These are phyloP conservation scores for Nothocercus nigrocapillus DNA, from an alignment of 2,113 vertebrate species.

Conservation along the genomic window DNA sequence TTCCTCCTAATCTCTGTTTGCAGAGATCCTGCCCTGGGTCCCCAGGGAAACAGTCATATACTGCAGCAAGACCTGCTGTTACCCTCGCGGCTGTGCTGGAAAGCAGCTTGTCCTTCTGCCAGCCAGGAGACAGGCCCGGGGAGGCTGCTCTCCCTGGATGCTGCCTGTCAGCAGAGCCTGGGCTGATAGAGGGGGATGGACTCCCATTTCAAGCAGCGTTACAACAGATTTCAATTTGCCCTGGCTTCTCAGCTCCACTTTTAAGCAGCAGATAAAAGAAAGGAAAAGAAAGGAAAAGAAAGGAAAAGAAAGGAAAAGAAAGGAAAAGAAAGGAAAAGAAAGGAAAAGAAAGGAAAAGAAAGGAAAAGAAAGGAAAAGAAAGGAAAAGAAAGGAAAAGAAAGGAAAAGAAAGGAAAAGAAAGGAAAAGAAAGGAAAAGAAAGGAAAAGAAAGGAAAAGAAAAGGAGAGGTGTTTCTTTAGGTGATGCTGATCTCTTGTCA, in stretches of 20 bases:
- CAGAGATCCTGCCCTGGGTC: rapidly evolving
- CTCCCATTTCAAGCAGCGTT: rapidly evolving
- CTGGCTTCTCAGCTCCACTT: neutral
- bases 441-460: neutral
- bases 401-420: too few relatives aligned
- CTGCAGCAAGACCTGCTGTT: rapidly evolving
- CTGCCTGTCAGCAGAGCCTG: rapidly evolving
- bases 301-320: neutral
- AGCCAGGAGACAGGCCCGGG: rapidly evolving
- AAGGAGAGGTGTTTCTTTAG: neutral
- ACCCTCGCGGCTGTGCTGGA: neutral
- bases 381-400: too few relatives aligned
- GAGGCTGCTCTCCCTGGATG: neutral
- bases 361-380: too few relatives aligned
- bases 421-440: too few relatives aligned
- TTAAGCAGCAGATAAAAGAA: neutral
- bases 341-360: too few relatives aligned
- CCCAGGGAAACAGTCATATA: rapidly evolving
- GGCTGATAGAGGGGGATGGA: neutral
- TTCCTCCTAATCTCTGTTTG: rapidly evolving
- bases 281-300: neutral
- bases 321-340: too few relatives aligned
- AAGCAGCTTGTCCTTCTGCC: too few relatives aligned
- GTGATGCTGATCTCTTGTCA: rapidly evolving
- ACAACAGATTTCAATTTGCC: neutral